phyloP scores from a whole-genome alignment of 2,888 invertebrate species.

The Lamproptera curius region DNA sequence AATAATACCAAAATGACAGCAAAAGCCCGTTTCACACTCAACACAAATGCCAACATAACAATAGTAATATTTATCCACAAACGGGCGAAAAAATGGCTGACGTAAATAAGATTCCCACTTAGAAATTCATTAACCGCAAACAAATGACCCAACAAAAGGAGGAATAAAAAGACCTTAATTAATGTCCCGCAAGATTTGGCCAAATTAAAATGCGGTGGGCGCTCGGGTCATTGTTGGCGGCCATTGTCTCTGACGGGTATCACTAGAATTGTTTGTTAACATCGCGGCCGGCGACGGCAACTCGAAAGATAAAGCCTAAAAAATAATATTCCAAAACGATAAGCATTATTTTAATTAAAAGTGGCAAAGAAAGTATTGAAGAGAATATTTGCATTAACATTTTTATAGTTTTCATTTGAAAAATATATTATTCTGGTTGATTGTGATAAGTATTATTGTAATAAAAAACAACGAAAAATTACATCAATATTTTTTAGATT shows the following conservation, averaged over 20 bases:
- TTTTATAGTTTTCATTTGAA: too few relatives aligned
- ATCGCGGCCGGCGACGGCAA: background rate
- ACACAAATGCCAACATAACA: conserved; percentile 15
- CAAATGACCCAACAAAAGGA: conserved; percentile 22
- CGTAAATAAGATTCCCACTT: conserved; percentile 22
- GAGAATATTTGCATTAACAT: too few relatives aligned
- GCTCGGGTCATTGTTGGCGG: conserved; percentile 15
- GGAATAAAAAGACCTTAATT: conserved; percentile 22
- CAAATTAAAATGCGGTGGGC: conserved; percentile 20
- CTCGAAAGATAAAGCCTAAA: background rate
- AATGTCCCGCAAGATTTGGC: conserved; percentile 23
- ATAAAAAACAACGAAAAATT: too few relatives aligned
- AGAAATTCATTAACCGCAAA: conserved; percentile 27
- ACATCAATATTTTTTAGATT: too few relatives aligned
- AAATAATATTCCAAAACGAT: background rate
- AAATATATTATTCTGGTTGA: too few relatives aligned
- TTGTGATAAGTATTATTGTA: too few relatives aligned
- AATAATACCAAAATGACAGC: conserved; percentile 5
- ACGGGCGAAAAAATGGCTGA: conserved; percentile 2
- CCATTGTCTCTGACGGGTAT: conserved; percentile 15
- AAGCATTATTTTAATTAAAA: too few relatives aligned
- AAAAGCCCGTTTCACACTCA: too few relatives aligned
- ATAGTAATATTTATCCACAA: conserved; percentile 8
- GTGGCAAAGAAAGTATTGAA: too few relatives aligned
- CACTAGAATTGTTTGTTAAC: conserved; percentile 10